Evolutionary conservation across 2,113 vertebrate genomes (phyloP).

Genomic region (Gymnogyps californianus): DNA sequence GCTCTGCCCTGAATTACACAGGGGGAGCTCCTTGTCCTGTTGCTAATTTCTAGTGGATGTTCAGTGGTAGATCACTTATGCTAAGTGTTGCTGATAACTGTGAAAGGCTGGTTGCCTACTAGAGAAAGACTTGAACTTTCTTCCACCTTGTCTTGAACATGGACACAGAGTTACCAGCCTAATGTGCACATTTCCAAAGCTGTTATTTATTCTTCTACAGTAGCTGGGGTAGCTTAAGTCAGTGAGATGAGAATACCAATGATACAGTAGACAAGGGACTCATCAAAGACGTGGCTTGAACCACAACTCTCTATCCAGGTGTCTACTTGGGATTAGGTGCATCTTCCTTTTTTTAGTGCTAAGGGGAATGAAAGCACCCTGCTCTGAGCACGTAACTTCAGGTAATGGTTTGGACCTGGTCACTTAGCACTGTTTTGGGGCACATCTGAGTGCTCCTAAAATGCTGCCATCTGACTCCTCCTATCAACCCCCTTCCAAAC

Average conservation of each 20-base stretch:
- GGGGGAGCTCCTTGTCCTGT: background rate
- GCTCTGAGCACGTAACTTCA: background rate
- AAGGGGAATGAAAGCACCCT: background rate
- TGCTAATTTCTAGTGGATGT: background rate
- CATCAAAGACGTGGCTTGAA: background rate
- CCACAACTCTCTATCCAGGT: background rate
- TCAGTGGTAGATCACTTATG: background rate
- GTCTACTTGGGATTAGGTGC: background rate
- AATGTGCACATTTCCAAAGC: background rate
- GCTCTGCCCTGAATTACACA: background rate
- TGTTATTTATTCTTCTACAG: background rate
- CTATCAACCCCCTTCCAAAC: background rate
- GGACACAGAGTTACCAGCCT: background rate
- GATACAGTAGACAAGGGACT: background rate
- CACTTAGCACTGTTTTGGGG: background rate
- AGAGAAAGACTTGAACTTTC: background rate
- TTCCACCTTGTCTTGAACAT: background rate
- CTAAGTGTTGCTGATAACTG: background rate
- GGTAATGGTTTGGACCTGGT: background rate
- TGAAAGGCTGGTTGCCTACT: background rate
- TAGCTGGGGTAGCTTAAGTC: background rate
- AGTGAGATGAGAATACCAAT: background rate
- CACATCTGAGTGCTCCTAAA: background rate
- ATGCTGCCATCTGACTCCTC: background rate
- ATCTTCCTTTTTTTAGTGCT: background rate